Evolutionary conservation across 2,113 vertebrate genomes (phyloP).

Genomic region (Charadrius vociferus): DNA sequence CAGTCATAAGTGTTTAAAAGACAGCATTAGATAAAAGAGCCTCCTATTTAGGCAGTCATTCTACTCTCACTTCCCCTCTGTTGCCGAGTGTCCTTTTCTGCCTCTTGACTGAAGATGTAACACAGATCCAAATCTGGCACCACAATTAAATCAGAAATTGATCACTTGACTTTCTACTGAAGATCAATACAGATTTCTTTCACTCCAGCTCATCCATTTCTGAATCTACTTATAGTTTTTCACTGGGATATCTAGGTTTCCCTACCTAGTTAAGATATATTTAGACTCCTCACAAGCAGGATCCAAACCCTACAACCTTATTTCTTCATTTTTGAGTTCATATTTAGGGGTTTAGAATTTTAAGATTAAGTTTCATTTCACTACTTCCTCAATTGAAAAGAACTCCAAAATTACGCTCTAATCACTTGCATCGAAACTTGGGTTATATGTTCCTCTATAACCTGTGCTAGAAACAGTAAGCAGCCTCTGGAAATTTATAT

Average conservation of each 20-base stretch:
- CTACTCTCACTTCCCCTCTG: neutral
- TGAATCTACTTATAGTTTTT: neutral
- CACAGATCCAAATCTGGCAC: neutral
- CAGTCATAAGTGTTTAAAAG: neutral
- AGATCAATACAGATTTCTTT: neutral
- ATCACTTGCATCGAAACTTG: neutral
- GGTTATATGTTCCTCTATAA: neutral
- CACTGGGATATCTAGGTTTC: neutral
- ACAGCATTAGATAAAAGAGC: neutral
- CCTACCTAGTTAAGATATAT: neutral
- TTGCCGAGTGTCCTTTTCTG: neutral
- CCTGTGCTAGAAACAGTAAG: neutral
- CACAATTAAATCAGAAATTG: conserved; percentile 6
- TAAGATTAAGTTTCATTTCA: neutral
- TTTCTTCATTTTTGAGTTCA: neutral
- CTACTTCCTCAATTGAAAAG: neutral
- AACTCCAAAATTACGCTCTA: neutral
- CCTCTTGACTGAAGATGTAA: neutral
- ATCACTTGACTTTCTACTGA: neutral
- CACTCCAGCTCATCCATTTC: neutral
- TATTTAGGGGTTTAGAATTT: neutral
- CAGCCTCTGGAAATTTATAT: neutral
- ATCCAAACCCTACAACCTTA: neutral
- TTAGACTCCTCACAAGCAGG: neutral
- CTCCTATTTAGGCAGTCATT: neutral